Evolutionary conservation across 1,140 invertebrate species (phyloP), one percentile per base, ranked within the genome.

Genomic region (Sarcophaga peregrina): DNA sequence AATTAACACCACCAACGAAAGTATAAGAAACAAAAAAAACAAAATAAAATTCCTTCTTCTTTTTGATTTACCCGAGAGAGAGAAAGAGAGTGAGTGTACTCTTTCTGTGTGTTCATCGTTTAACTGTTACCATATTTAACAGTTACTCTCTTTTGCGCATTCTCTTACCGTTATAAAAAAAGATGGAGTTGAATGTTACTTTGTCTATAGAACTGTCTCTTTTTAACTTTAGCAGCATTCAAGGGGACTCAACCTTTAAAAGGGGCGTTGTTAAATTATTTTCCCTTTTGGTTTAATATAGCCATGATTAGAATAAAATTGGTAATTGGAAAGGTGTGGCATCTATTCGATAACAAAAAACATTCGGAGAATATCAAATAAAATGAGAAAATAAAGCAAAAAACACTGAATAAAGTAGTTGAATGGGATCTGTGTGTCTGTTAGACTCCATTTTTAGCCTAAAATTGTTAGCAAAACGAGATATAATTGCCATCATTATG

Each of bases 401-500:
- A 76, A 46, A 15, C n/a, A 74, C 45, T 13, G 47, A 72, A 72
- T 11, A 72, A 3, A 5, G 47, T 52, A 15, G 47, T 17, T 20
- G 75, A 37, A 37, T 37, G 25, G 25, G 25, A 37, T 25, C 17
- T n/a, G 47, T 78, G 75, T 78, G 47, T 25, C 9, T 78, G 75
- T 78, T 15, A 78, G 75, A 50, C 48, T 50, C 46, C 76, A 17
- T 83, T 68, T 68, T 80, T 54, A 76, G n/a, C 25, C 46, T 80
- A 25, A 78, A 83, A 83, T 81, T 83, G 83, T 89, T 89, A 87
- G 88, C 87, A 89, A 89, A 89, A 89, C 88, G 88, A 89, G 88
- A 86, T 87, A 89, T 89, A 89, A 89, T 89, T 89, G 87, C 87
- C 86, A 87, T 89, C 88, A 89, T 89, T 89, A 89, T 88, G 88